A percentile compares a stretch with the other conserved stretches of the same genome.
Conservation (phyloP, 2,888 invertebrate genomes). For the Philhelius pedissequus region DNA sequence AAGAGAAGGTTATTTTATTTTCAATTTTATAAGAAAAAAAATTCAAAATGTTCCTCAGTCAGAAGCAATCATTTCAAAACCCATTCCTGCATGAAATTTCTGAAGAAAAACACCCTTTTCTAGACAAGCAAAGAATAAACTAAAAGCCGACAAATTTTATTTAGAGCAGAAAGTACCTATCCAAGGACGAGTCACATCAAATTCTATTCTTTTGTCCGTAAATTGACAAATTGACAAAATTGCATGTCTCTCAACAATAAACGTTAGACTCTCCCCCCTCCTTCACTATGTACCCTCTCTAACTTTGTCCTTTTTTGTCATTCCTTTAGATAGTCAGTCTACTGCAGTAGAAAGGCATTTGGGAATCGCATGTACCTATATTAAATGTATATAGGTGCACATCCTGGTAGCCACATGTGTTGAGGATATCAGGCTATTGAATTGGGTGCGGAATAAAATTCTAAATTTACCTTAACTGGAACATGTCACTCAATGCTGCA, state of each 20-base stretch:
- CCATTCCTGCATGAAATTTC: conserved; percentile 13
- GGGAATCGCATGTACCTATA: conserved; percentile 7
- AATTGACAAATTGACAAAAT: conserved; percentile 67
- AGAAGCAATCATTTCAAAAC: conserved; percentile 2
- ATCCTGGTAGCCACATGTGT: conserved; percentile 40
- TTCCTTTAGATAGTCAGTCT: conserved; percentile 13
- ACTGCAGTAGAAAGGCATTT: conserved; percentile 16
- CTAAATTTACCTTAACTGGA: conserved; percentile 61
- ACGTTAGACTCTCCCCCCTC: not conserved
- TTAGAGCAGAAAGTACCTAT: conserved; percentile 2
- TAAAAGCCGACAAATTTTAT: conserved; percentile 10
- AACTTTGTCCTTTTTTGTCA: not conserved
- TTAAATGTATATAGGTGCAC: too few species aligned
- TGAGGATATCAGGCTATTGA: conserved; percentile 25
- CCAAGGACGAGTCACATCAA: conserved; percentile 35
- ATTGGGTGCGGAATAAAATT: conserved; percentile 28
- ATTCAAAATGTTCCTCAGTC: not conserved
- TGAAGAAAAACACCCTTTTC: not conserved
- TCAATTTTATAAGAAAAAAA: conserved; percentile 1
- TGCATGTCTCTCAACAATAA: conserved; percentile 59
- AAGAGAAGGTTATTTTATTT: conserved; percentile 2
- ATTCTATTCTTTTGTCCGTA: conserved; percentile 21
- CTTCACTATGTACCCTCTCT: not conserved
- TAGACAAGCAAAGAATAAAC: not conserved
- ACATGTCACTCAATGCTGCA: conserved; percentile 48